Evolutionary conservation across 2,797 vertebrate species (phyloP).

Genomic region (Mormyrops attenuatus): DNA sequence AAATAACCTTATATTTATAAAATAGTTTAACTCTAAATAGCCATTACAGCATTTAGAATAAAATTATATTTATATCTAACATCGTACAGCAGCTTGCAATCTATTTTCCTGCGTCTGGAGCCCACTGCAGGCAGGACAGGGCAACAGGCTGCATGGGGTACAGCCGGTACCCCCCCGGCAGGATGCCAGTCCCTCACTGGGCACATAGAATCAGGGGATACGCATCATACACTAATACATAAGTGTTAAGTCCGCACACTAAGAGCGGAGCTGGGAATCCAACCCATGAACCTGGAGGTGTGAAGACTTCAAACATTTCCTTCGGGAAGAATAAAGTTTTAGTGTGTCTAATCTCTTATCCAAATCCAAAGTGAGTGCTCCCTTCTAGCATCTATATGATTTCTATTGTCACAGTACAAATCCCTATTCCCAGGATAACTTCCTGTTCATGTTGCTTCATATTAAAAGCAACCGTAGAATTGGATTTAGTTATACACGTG

Average conservation of each 20-base stretch:
- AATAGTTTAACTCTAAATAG: background rate
- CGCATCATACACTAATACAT: too few species aligned
- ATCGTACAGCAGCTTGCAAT: background rate
- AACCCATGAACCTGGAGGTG: background rate
- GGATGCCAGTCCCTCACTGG: background rate
- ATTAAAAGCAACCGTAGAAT: constrained; percentile 8
- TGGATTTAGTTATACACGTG: background rate
- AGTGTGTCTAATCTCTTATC: background rate
- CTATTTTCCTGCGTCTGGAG: background rate
- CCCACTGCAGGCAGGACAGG: background rate
- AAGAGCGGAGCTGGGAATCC: background rate
- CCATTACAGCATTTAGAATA: background rate
- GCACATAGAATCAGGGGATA: background rate
- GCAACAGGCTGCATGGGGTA: background rate
- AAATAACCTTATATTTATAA: background rate
- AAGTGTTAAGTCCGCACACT: too few species aligned
- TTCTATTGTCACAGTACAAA: constrained; percentile 4
- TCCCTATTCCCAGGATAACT: background rate
- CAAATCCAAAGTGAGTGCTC: background rate
- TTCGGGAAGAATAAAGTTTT: background rate
- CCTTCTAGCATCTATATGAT: background rate
- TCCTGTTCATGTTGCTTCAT: background rate
- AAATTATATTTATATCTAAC: background rate
- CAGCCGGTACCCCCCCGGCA: background rate
- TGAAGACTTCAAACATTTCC: background rate